Evolutionary conservation across 1,140 invertebrate genomes (phyloP), one percentile per base, ranked within the genome.

Genomic region (Mycetomoellerius zeteki): DNA sequence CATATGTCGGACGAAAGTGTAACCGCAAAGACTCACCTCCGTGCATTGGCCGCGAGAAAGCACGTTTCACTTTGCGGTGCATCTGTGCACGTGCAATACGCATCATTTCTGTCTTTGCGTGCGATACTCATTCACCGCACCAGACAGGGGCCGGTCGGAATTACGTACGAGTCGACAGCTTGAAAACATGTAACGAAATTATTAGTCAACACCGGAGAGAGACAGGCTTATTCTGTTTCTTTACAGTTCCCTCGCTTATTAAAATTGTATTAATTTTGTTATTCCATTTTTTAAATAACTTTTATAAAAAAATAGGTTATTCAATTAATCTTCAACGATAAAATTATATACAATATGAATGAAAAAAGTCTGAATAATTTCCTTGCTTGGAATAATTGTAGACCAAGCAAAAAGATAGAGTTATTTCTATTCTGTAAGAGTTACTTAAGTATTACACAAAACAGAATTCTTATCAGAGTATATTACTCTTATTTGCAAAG

Each of bases 41-140:
- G 19, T 33, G 24, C 14, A 64, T 19, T 16, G 21, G 65, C 50
- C 30, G 73, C 58, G 86, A 84, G 47, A 47, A 47, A 84, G 62
- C 47, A 58, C 52, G 60, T 16, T 87, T 24, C 71, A 76, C 56
- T 77, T 85, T 88, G 76, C 12, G 85, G 81, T 73, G 90, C 67
- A 87, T 81, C 64, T 16, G 52, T 37, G 52, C 37, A 87, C 75
- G 77, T 85, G 89, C 58, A 80, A 14, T 54, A 65, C 12, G 76
- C 73, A 47, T 76, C 69, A 72, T 80, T 80, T 84, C 62, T 21
- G 47, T 69, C 7, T 33, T 33, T 67, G 64, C 78, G 62, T 72
- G 80, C 56, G 71, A n/a, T 27, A 24, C 19, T 58, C 58, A 50
- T 62, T 65, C 43, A n/a, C n/a, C 50, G 54, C 62, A 82, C 47